These are phyloP conservation scores for Diploptera punctata DNA, from an alignment of 2,888 invertebrate genomes.

Conservation along the genomic window DNA sequence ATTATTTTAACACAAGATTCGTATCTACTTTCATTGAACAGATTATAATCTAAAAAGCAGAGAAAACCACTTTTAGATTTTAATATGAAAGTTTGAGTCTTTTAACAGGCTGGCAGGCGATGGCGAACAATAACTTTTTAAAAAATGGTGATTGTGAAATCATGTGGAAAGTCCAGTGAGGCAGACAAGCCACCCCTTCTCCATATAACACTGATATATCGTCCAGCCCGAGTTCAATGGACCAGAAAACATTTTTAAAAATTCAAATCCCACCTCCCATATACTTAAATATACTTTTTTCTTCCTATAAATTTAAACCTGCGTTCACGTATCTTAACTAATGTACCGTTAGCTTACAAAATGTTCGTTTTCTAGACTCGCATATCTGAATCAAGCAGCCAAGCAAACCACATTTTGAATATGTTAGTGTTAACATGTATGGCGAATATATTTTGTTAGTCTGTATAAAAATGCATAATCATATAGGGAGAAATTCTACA, in stretches of 20 bases:
- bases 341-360: too few relatives aligned
- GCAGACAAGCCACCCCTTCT: background rate
- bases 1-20: too few relatives aligned
- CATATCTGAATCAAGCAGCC: too few relatives aligned
- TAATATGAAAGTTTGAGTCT: background rate
- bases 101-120: background rate
- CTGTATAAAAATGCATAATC: too few relatives aligned
- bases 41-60: too few relatives aligned
- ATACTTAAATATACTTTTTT: background rate
- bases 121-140: constrained; percentile 6
- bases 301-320: background rate
- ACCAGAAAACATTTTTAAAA: constrained; percentile 24
- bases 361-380: too few relatives aligned
- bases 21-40: too few relatives aligned
- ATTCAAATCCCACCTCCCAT: constrained; percentile 17
- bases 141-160: constrained; percentile 13
- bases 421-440: too few relatives aligned
- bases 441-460: too few relatives aligned
- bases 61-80: background rate
- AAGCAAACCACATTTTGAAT: too few relatives aligned
- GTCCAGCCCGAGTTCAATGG: constrained; percentile 20
- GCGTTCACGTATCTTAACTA: too few relatives aligned
- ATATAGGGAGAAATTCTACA: too few relatives aligned
- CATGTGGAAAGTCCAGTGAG: constrained; percentile 15
- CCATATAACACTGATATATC: constrained; percentile 2